phyloP scores from a whole-genome alignment of 1,140 invertebrate species.

The Harpegnathos saltator region DNA sequence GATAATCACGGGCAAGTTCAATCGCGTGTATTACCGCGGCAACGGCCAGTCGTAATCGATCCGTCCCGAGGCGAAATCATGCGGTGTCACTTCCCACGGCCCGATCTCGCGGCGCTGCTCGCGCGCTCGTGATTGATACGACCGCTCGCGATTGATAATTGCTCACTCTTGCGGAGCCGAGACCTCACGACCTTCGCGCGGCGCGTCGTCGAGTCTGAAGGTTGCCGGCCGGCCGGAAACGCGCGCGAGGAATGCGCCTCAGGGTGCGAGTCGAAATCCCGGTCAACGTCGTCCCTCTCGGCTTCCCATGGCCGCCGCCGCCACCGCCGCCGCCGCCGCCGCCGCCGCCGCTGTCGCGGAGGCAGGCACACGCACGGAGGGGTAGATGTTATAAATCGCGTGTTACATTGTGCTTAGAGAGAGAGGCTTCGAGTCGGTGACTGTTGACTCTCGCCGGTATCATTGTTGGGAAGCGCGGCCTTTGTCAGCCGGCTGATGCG shows the following conservation, averaged over 20 bases:
- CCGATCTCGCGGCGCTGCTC: slow-evolving; percentile 22
- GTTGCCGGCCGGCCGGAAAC: slow-evolving; percentile 8
- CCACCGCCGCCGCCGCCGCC: no score
- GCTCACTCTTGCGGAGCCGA: slow-evolving; percentile 1
- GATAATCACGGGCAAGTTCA: slow-evolving; percentile 63
- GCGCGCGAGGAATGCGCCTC: neutral
- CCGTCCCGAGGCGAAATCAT: slow-evolving; percentile 77
- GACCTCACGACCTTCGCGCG: neutral
- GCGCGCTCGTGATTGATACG: slow-evolving; percentile 32
- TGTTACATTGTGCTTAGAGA: slow-evolving; percentile 83
- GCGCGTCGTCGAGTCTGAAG: neutral
- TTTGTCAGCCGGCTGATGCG: slow-evolving; percentile 75
- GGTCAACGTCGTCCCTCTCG: slow-evolving; percentile 60
- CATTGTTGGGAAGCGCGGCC: slow-evolving; percentile 83
- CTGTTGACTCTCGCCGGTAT: slow-evolving; percentile 84
- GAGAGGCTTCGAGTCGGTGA: slow-evolving; percentile 81
- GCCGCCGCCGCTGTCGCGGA: no score
- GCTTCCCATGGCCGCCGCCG: slow-evolving; percentile 50
- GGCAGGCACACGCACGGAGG: no score
- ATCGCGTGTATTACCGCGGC: slow-evolving; percentile 64
- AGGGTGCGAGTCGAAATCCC: slow-evolving; percentile 36
- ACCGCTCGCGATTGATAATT: slow-evolving; percentile 17
- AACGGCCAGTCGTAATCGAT: slow-evolving; percentile 55
- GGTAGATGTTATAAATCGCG: slow-evolving; percentile 84
- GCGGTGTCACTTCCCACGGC: slow-evolving; percentile 79